Base-by-base conservation (phyloP, 2,888 invertebrate species). In the Drepanosiphum platanoidis region DNA sequence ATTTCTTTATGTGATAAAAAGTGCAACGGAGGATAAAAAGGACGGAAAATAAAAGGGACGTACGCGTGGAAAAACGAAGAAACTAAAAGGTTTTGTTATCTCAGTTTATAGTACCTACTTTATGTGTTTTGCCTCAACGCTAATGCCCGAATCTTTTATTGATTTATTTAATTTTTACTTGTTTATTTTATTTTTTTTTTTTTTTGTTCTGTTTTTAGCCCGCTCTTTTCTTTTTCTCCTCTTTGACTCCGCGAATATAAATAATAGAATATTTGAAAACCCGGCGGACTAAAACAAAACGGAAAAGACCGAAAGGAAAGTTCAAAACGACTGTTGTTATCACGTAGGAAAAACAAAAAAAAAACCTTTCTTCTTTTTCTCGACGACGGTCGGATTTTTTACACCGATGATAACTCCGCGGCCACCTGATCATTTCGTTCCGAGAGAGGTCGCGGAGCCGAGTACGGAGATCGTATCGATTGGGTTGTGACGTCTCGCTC, bases 41-140 rank as follows among this genome's bases (percentile, higher is more conserved):
- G 34, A 34, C 15, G 11, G 15, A 39, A 77, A 77, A 77, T 27
- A 61, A 36, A 61, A 8, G 18, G 34, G 89, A 90, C 68, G 18
- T 30, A 36, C 32, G 42, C 15, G 22, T 18, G n/a, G 27, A 46
- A n/a, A 9, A 42, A 52, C 30, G 34, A 2, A 70, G 22, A 36
- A 61, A 74, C 82, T 64, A 75, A 72, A 74, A 83, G 75, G 36
- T 83, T 83, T 72, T 61, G 81, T 27, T 58, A 71, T 61, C 61
- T 66, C 66, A 11, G 13, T 46, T n/a, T 46, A n/a, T n/a, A 77
- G 36, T 27, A 18, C 13, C 5, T 64, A 39, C 34, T 79, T n/a
- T 52, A 70, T 52, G 22, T 39, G 32, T 32, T 27, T 27, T 22
- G 34, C 42, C 70, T 52, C 27, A 70, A n/a, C 34, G 27, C 27